phyloP scores from a whole-genome alignment of 2,888 invertebrate species.

The Philereme transversata region DNA sequence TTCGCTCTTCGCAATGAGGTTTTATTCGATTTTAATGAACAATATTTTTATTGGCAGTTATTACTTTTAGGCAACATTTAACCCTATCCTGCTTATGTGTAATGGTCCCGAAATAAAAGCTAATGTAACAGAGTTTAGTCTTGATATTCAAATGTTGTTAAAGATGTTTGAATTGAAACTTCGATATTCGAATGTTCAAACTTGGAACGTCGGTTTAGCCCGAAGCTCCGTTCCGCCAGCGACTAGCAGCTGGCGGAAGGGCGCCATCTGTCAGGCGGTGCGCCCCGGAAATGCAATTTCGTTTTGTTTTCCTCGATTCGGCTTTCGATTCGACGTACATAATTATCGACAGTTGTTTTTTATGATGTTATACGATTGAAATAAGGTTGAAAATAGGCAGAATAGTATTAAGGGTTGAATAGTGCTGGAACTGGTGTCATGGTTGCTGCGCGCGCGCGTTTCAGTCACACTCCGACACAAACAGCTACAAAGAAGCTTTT shows the following conservation, averaged over 20 bases:
- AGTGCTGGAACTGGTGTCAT: background rate
- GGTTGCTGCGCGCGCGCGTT: conserved; percentile 52
- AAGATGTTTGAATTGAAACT: conserved; percentile 21
- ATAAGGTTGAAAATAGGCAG: conserved; percentile 27
- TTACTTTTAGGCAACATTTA: too few relatives aligned
- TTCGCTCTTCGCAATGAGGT: conserved; percentile 53
- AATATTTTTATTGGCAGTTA: conserved; percentile 14
- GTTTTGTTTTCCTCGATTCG: conserved; percentile 71
- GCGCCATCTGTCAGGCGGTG: conserved; percentile 76
- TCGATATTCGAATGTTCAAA: conserved; percentile 2
- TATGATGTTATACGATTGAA: conserved; percentile 14
- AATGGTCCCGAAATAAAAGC: too few relatives aligned
- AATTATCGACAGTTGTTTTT: conserved; percentile 25
- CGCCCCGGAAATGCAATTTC: conserved; percentile 76
- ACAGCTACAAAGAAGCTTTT: conserved; percentile 20
- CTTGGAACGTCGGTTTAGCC: conserved; percentile 18
- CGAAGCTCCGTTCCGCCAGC: conserved; percentile 30
- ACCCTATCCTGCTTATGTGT: too few relatives aligned
- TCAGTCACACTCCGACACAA: conserved; percentile 46
- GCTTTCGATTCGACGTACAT: conserved; percentile 56
- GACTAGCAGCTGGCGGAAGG: conserved; percentile 79
- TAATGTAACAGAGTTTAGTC: too few relatives aligned
- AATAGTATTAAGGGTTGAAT: conserved; percentile 4
- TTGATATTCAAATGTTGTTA: conserved; percentile 19
- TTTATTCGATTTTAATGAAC: conserved; percentile 42